Evolutionary conservation across 2,888 invertebrate species (phyloP).

Genomic region (Melangyna quadrimaculata): DNA sequence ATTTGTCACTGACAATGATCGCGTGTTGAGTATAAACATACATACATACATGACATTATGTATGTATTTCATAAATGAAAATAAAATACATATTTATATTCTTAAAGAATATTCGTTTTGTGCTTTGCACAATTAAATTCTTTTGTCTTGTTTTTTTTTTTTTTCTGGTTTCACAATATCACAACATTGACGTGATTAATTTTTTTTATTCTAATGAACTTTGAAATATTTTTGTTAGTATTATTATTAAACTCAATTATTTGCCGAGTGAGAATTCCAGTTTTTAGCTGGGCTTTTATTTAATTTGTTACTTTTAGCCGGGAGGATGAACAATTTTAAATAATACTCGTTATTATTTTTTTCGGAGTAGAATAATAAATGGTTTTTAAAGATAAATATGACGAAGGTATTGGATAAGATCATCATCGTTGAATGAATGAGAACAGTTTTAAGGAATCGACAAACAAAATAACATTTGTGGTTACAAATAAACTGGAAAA

Average conservation of each 20-base stretch:
- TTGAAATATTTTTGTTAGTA: neutral
- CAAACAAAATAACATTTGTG: neutral
- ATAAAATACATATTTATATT: neutral
- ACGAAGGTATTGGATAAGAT: neutral
- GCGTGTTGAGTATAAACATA: neutral
- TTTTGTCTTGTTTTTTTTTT: neutral
- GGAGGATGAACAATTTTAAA: neutral
- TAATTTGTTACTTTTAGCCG: neutral
- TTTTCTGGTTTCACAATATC: neutral
- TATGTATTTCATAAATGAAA: too few relatives aligned
- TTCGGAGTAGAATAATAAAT: too few relatives aligned
- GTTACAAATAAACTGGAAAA: too few relatives aligned
- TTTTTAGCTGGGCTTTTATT: neutral
- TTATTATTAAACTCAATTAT: neutral
- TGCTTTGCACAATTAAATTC: conserved; percentile 1
- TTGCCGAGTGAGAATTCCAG: neutral
- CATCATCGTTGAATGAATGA: neutral
- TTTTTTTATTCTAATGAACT: neutral
- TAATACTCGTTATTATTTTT: neutral
- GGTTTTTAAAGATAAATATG: neutral
- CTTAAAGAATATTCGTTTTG: neutral
- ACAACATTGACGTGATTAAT: conserved; percentile 11
- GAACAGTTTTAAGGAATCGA: neutral
- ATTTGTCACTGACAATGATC: conserved; percentile 10
- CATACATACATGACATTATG: neutral